Evolutionary conservation across 2,797 vertebrate species (phyloP).

Genomic region (Rhinichthys osculus): DNA sequence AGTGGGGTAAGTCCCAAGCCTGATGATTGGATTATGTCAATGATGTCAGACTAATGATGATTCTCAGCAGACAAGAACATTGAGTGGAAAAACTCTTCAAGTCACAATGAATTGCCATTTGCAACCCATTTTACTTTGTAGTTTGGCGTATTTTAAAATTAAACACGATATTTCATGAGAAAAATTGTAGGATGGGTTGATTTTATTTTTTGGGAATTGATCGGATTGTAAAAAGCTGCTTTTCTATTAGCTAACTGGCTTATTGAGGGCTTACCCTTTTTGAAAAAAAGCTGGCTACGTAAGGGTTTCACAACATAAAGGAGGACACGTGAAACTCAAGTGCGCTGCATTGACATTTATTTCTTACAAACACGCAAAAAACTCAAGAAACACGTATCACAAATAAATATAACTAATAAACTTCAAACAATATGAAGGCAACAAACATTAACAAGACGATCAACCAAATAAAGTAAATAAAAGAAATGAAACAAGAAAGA

Average conservation of each 20-base stretch:
- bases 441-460: too few relatives aligned
- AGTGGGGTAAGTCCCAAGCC: constrained; percentile 16
- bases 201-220: background rate
- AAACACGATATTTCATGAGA: background rate
- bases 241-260: background rate
- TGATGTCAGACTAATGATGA: constrained; percentile 4
- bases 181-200: background rate
- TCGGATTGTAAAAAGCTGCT: background rate
- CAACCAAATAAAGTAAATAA: too few relatives aligned
- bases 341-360: too few relatives aligned
- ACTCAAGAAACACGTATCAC: too few relatives aligned
- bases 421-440: too few relatives aligned
- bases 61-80: constrained; percentile 25
- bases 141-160: background rate
- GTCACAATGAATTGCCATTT: background rate
- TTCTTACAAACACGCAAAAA: too few relatives aligned
- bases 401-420: too few relatives aligned
- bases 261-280: too few relatives aligned
- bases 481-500: too few relatives aligned
- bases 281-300: too few relatives aligned
- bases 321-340: too few relatives aligned
- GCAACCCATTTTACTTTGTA: background rate
- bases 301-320: too few relatives aligned
- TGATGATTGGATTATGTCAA: constrained; percentile 13
- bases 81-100: background rate